These are phyloP conservation scores for Cephalotes varians DNA, from an alignment of 2,888 invertebrate genomes.

Conservation along the genomic window DNA sequence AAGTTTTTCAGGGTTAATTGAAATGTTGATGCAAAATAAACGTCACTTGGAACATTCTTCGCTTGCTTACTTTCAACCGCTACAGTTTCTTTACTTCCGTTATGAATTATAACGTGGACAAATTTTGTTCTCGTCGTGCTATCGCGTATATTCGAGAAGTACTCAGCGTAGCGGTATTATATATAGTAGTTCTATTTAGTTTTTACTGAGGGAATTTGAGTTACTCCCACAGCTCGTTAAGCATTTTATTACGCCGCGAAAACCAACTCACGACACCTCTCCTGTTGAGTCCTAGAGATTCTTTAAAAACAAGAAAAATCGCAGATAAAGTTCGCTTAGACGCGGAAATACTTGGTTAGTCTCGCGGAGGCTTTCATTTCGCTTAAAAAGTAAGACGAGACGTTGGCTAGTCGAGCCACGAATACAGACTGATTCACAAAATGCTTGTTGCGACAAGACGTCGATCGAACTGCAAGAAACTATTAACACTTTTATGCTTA, in stretches of 20 bases:
- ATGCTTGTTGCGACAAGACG: background rate
- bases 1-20: background rate
- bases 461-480: background rate
- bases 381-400: constrained; percentile 28
- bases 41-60: background rate
- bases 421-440: background rate
- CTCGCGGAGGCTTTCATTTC: constrained; percentile 24
- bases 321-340: constrained; percentile 42
- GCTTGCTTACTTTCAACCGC: background rate
- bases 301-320: constrained; percentile 37
- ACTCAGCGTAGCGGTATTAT: constrained; percentile 2
- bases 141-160: background rate
- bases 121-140: constrained; percentile 13
- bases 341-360: constrained; percentile 40
- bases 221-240: constrained; percentile 58
- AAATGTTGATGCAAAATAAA: background rate
- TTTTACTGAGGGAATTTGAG: constrained; percentile 48
- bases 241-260: constrained; percentile 40
- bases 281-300: constrained; percentile 24
- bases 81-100: background rate
- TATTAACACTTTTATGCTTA: background rate
- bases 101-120: constrained; percentile 29
- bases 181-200: constrained; percentile 38
- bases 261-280: constrained; percentile 14
- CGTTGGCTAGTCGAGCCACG: constrained; percentile 18